Evolutionary conservation across 2,113 vertebrate genomes (phyloP).

Genomic region (Dicrurus megarhynchus): DNA sequence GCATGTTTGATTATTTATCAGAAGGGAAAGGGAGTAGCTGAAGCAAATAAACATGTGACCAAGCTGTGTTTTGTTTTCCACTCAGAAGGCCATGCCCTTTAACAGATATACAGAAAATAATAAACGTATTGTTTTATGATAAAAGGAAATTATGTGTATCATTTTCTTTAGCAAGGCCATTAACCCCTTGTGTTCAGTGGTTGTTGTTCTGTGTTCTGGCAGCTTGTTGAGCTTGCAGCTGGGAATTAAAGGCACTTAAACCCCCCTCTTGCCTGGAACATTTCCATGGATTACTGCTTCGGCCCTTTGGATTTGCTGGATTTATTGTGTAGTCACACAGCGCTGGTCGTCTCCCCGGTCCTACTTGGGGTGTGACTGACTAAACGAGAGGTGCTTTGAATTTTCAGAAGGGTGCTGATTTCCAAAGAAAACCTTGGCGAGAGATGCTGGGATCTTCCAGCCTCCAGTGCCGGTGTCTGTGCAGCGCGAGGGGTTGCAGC

Average conservation of each 20-base stretch:
- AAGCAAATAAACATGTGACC: slow-evolving; percentile 94
- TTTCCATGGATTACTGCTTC: slow-evolving; percentile 51
- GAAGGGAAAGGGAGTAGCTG: slow-evolving; percentile 92
- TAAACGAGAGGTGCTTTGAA: neutral
- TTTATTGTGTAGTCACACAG: neutral
- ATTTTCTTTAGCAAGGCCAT: slow-evolving; percentile 47
- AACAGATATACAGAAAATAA: slow-evolving; percentile 85
- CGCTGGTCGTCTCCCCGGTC: neutral
- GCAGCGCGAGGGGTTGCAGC: neutral
- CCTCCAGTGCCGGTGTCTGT: neutral
- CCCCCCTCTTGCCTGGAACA: slow-evolving; percentile 2
- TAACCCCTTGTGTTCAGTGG: slow-evolving; percentile 64
- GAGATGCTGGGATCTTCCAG: neutral
- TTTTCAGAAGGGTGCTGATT: neutral
- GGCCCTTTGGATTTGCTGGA: slow-evolving; percentile 41
- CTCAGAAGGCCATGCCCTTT: slow-evolving; percentile 88
- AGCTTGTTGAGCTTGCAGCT: slow-evolving; percentile 33
- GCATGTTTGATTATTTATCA: slow-evolving; percentile 98
- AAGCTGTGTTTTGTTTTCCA: slow-evolving; percentile 93
- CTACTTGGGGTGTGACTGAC: neutral
- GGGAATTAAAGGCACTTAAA: slow-evolving; percentile 37
- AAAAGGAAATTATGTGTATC: slow-evolving; percentile 75
- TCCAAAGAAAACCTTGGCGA: neutral
- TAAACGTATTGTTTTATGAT: slow-evolving; percentile 86
- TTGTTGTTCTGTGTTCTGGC: slow-evolving; percentile 48